These are phyloP conservation scores for Tympanoctomys barrerae DNA, from an alignment of 2,797 vertebrate species.

Conservation along the genomic window DNA sequence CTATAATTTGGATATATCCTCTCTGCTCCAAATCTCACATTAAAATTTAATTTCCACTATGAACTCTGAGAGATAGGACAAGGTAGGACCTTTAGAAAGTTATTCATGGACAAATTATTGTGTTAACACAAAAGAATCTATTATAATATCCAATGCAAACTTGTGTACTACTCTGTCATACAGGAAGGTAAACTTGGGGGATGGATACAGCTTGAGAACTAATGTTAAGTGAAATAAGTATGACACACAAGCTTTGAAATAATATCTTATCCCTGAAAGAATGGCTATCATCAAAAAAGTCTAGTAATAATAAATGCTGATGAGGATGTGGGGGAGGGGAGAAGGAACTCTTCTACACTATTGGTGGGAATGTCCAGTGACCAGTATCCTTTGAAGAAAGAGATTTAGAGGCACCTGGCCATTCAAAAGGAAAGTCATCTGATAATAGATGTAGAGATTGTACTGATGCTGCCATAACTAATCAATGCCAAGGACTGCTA, in stretches of 20 bases:
- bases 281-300: neutral
- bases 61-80: neutral
- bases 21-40: neutral
- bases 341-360: neutral
- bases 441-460: neutral
- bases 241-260: neutral
- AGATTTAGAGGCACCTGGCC: neutral
- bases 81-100: neutral
- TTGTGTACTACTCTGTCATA: no score
- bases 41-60: neutral
- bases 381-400: neutral
- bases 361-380: neutral
- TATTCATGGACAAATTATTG: neutral
- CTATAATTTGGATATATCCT: neutral
- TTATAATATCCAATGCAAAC: neutral
- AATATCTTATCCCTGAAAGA: neutral
- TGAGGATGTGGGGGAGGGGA: neutral
- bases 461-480: neutral
- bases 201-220: no score
- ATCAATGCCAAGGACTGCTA: neutral
- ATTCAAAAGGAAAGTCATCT: neutral
- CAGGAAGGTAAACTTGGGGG: no score
- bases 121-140: neutral
- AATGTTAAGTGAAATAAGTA: no score
- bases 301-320: neutral